Evolutionary conservation across 2,113 vertebrate species (phyloP).

Genomic region (Podocnemis expansa): DNA sequence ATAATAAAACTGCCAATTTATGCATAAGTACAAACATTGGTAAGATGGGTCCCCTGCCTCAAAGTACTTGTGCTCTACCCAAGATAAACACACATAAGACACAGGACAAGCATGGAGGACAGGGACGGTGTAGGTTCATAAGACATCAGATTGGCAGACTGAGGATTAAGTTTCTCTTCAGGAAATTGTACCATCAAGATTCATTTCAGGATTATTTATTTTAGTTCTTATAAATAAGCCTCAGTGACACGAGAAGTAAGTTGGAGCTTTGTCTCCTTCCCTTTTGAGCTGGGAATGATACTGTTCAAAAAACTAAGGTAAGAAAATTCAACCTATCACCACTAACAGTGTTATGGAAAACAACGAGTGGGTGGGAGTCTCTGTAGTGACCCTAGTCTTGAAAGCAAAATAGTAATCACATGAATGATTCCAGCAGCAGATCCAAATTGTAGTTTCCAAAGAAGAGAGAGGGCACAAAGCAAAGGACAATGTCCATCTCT

Average conservation of each 20-base stretch:
- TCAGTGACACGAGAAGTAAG: not conserved
- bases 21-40: not conserved
- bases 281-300: not conserved
- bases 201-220: not conserved
- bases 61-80: not conserved
- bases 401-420: not conserved
- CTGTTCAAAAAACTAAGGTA: not conserved
- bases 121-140: not conserved
- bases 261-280: not conserved
- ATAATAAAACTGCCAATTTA: constrained; percentile 25
- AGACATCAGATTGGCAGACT: not conserved
- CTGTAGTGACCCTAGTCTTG: not conserved
- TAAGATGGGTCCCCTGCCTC: constrained; percentile 21
- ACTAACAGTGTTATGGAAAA: not conserved
- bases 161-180: constrained; percentile 4
- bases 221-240: not conserved
- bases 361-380: not conserved
- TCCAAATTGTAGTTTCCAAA: not conserved
- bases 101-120: not conserved
- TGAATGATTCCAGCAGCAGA: not conserved
- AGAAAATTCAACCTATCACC: not conserved
- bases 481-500: not conserved
- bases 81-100: constrained; percentile 25
- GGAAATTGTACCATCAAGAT: not conserved
- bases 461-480: not conserved